Percentiles rank a stretch among this genome's conserved stretches.
Evolutionary conservation across 2,888 invertebrate genomes (phyloP).

Genomic region (Pasiphila rectangulata): DNA sequence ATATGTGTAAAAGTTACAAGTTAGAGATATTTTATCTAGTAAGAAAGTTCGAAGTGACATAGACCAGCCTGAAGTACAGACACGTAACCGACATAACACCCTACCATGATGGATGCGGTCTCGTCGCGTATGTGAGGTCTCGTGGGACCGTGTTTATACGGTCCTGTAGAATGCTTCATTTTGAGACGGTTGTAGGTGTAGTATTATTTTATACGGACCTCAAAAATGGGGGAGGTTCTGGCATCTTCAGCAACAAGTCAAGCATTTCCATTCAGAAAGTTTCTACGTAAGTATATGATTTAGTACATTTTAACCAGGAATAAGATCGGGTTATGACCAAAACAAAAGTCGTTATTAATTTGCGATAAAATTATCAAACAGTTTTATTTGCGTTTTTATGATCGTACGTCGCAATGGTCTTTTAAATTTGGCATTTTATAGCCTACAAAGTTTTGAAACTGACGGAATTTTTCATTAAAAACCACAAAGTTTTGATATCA

Average conservation of each 20-base stretch:
- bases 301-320: slow-evolving; percentile 29
- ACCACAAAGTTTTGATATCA: slow-evolving; percentile 27
- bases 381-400: slow-evolving; percentile 52
- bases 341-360: slow-evolving; percentile 56
- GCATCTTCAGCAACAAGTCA: too few relatives aligned
- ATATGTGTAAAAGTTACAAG: too few relatives aligned
- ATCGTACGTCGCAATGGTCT: slow-evolving; percentile 50
- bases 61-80: slow-evolving; percentile 41
- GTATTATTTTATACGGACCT: neutral
- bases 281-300: slow-evolving; percentile 14
- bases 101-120: slow-evolving; percentile 75
- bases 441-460: slow-evolving; percentile 45
- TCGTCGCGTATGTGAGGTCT: slow-evolving; percentile 60
- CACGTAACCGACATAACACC: slow-evolving; percentile 61
- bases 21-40: neutral
- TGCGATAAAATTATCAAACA: slow-evolving; percentile 51
- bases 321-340: slow-evolving; percentile 30
- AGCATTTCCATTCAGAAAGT: too few relatives aligned
- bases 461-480: slow-evolving; percentile 43
- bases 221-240: too few relatives aligned
- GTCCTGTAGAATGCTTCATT: slow-evolving; percentile 26
- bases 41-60: slow-evolving; percentile 4
- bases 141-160: slow-evolving; percentile 47
- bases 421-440: slow-evolving; percentile 61
- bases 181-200: slow-evolving; percentile 14